A percentile compares a stretch with the other conserved stretches of the same genome.
Conservation (phyloP, 2,113 vertebrate species). For the Ictidomys tridecemlineatus region DNA sequence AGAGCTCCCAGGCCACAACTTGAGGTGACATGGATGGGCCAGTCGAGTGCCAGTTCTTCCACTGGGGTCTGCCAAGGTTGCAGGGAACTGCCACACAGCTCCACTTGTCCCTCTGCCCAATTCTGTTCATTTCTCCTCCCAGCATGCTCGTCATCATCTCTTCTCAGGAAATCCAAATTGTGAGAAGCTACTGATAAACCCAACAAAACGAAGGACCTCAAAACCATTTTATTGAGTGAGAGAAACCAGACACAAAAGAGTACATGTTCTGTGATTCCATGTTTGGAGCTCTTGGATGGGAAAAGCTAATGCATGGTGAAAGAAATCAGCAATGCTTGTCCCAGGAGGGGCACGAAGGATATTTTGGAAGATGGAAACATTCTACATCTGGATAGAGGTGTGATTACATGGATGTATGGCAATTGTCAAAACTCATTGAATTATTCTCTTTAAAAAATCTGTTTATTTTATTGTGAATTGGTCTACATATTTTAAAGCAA, state of each 20-base stretch:
- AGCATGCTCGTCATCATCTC: neutral
- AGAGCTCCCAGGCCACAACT: neutral
- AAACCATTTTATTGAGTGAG: neutral
- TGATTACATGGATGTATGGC: neutral
- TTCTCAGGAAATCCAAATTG: slow-evolving; percentile 8
- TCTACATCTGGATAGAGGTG: neutral
- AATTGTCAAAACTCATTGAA: neutral
- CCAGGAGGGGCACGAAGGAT: neutral
- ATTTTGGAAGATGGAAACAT: neutral
- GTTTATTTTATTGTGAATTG: slow-evolving; percentile 37
- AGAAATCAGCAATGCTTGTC: neutral
- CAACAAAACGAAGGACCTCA: neutral
- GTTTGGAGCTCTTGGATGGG: neutral
- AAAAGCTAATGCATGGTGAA: neutral
- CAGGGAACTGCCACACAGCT: neutral
- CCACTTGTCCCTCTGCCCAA: neutral
- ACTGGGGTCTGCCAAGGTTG: neutral
- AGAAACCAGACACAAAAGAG: slow-evolving; percentile 15
- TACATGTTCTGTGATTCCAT: neutral
- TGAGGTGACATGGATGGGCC: neutral
- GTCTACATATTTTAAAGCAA: neutral
- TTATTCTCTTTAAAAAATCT: neutral
- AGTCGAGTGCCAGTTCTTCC: no score
- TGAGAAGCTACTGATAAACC: slow-evolving; percentile 32
- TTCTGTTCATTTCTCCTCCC: no score